A percentile compares a stretch with the other conserved stretches of the same genome.
phyloP scores from a whole-genome alignment of 2,888 invertebrate species.

The Xestobium rufovillosum region DNA sequence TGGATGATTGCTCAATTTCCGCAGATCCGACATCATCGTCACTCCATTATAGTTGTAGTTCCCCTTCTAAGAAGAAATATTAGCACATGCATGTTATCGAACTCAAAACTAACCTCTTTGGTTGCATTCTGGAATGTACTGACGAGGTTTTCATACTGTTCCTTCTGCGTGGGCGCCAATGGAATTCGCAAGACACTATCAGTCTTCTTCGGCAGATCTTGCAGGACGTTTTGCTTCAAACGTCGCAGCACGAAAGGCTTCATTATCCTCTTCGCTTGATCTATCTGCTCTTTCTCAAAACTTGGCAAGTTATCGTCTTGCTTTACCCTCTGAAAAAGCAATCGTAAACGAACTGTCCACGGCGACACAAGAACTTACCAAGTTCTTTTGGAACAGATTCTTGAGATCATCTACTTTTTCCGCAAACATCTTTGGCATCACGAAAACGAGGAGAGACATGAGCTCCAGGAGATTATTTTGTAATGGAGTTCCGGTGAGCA shows the following conservation, averaged over 20 bases:
- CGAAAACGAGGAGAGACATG: constrained; percentile 91
- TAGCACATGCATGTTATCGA: constrained; percentile 4
- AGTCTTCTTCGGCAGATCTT: constrained; percentile 76
- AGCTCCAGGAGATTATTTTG: constrained; percentile 94
- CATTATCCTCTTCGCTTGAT: constrained; percentile 92
- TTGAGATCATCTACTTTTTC: constrained; percentile 82
- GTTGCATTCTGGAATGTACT: constrained; percentile 57
- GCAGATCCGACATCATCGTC: constrained; percentile 86
- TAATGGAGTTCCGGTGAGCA: constrained; percentile 91
- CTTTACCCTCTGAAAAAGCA: constrained; percentile 47
- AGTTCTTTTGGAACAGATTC: constrained; percentile 73
- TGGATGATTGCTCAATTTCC: constrained; percentile 93
- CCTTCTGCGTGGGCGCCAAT: constrained; percentile 66
- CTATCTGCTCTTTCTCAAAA: constrained; percentile 87
- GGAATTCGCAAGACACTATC: constrained; percentile 60
- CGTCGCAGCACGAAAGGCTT: constrained; percentile 89
- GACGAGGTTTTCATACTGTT: constrained; percentile 68
- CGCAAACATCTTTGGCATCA: constrained; percentile 92
- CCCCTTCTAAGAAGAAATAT: constrained; percentile 36
- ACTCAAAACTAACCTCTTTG: constrained; percentile 25
- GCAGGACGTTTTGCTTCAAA: constrained; percentile 77
- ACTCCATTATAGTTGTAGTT: constrained; percentile 57
- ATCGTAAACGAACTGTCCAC: constrained; percentile 5
- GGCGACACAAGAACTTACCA: constrained; percentile 42
- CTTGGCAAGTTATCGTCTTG: constrained; percentile 55